Evolutionary conservation across 2,113 vertebrate genomes (phyloP).

Genomic region (Chiloscyllium plagiosum): DNA sequence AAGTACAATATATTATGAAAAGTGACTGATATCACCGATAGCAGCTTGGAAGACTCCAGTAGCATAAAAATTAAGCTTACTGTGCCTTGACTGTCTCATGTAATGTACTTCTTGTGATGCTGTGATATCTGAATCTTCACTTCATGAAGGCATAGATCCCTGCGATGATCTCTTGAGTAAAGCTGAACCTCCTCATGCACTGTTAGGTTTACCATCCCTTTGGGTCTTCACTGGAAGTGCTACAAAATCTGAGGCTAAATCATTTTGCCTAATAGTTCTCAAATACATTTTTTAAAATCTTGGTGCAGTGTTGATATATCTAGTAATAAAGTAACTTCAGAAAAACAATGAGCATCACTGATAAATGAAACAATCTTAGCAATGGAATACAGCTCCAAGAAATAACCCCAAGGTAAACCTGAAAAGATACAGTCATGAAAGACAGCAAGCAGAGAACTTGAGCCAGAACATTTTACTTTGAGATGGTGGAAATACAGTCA

Average conservation of each 20-base stretch:
- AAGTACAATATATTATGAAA: too few species aligned
- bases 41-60: too few species aligned
- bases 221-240: background rate
- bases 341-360: constrained; percentile 38
- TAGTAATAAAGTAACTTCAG: background rate
- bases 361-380: constrained; percentile 42
- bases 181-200: too few species aligned
- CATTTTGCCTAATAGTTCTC: background rate
- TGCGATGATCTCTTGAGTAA: too few species aligned
- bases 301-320: background rate
- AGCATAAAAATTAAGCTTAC: too few species aligned
- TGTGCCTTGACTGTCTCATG: too few species aligned
- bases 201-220: too few species aligned
- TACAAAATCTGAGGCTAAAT: background rate
- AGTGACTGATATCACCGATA: too few species aligned
- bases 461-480: background rate
- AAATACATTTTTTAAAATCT: background rate
- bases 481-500: background rate
- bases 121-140: too few species aligned
- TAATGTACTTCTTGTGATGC: too few species aligned
- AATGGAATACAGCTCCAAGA: constrained; percentile 48
- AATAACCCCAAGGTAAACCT: constrained; percentile 43
- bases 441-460: background rate
- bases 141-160: too few species aligned
- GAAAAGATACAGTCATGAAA: constrained; percentile 40